phyloP scores from a whole-genome alignment of 1,140 invertebrate species.

The Hydropsyche tenuis region DNA sequence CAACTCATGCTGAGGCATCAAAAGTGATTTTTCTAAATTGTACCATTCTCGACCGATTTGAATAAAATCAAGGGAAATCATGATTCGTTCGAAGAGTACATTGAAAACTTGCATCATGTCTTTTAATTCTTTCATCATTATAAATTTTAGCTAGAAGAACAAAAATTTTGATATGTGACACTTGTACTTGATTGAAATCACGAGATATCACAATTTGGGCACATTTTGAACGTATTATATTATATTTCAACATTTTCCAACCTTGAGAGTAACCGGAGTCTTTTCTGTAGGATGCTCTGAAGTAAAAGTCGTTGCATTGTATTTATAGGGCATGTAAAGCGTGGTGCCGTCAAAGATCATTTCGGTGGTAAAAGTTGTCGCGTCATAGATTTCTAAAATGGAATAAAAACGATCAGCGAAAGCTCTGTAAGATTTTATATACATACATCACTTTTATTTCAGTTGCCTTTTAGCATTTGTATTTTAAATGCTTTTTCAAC shows the following conservation, averaged over 20 bases:
- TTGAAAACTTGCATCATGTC: slow-evolving; percentile 89
- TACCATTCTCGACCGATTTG: slow-evolving; percentile 82
- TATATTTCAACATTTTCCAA: too few relatives aligned
- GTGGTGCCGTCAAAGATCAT: slow-evolving; percentile 77
- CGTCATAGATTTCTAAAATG: slow-evolving; percentile 62
- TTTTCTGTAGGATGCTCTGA: slow-evolving; percentile 64
- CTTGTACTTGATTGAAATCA: background rate
- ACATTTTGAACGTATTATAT: too few relatives aligned
- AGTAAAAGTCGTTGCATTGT: slow-evolving; percentile 63
- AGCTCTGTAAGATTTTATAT: too few relatives aligned
- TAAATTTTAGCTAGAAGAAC: slow-evolving; percentile 67
- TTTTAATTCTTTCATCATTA: slow-evolving; percentile 66
- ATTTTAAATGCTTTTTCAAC: slow-evolving; percentile 74
- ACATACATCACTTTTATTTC: too few relatives aligned
- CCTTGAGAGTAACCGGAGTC: slow-evolving; percentile 57
- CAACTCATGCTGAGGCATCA: slow-evolving; percentile 80
- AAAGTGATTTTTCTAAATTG: slow-evolving; percentile 72
- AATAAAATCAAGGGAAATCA: slow-evolving; percentile 76
- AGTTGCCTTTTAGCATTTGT: slow-evolving; percentile 68
- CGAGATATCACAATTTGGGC: too few relatives aligned
- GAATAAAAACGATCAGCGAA: too few relatives aligned
- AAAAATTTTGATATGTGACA: background rate
- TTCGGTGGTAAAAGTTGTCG: slow-evolving; percentile 66
- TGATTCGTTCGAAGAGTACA: slow-evolving; percentile 80
- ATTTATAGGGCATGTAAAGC: slow-evolving; percentile 71